These are phyloP conservation scores for Menura novaehollandiae DNA, from an alignment of 2,113 vertebrate genomes.

Conservation along the genomic window DNA sequence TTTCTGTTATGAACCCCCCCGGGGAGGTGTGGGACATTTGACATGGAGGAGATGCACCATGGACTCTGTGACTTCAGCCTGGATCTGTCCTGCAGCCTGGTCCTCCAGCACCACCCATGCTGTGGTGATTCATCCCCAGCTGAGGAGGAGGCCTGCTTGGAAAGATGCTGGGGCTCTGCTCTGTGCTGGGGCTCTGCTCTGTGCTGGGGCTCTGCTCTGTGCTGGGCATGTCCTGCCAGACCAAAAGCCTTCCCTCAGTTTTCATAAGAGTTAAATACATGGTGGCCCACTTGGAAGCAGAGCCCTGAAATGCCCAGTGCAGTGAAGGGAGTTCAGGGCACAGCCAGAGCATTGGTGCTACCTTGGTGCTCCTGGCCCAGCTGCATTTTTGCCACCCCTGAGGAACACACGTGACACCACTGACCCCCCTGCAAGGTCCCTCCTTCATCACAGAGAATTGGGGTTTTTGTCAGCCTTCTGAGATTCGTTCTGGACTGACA, in stretches of 20 bases:
- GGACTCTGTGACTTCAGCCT: not conserved
- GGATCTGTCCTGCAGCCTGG: not conserved
- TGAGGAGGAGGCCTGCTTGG: not conserved
- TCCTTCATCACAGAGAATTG: not conserved
- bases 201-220: not conserved
- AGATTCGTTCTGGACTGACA: not conserved
- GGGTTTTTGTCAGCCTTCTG: not conserved
- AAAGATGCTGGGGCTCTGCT: not conserved
- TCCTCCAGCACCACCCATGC: not conserved
- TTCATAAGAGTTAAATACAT: not conserved
- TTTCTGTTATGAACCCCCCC: not conserved
- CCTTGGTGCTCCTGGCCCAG: not conserved
- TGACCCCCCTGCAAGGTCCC: not conserved
- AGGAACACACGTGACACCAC: rapidly evolving
- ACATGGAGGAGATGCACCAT: not conserved
- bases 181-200: not conserved
- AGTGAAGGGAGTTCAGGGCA: not conserved
- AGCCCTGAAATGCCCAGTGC: not conserved
- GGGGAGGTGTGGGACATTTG: not conserved
- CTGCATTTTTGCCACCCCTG: not conserved
- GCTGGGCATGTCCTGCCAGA: not conserved
- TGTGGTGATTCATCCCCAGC: rapidly evolving
- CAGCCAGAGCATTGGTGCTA: not conserved
- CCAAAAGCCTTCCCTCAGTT: not conserved
- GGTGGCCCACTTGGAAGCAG: not conserved